Evolutionary conservation across 1,140 invertebrate species (phyloP).

Genomic region (Atta cephalotes): DNA sequence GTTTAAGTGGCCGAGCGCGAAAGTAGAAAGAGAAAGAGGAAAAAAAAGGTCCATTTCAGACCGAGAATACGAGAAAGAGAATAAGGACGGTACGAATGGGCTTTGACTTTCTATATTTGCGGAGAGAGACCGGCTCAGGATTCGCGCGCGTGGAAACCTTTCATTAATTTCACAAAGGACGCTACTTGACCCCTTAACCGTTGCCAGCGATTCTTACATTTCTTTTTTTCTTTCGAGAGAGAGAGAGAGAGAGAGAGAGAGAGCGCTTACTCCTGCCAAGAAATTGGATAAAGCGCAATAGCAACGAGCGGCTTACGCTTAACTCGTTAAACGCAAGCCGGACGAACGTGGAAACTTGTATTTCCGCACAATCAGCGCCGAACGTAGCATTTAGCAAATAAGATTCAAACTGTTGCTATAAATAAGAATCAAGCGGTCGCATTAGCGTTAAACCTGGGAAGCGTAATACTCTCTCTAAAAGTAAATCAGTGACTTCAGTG

Average conservation of each 20-base stretch:
- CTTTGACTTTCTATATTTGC: slow-evolving; percentile 61
- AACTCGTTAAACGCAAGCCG: slow-evolving; percentile 45
- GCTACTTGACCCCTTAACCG: slow-evolving; percentile 69
- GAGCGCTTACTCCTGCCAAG: neutral
- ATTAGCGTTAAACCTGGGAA: neutral
- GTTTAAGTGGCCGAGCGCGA: slow-evolving; percentile 43
- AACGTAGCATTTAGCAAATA: slow-evolving; percentile 12
- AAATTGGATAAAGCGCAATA: slow-evolving; percentile 52
- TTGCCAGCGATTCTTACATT: slow-evolving; percentile 36
- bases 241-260: neutral
- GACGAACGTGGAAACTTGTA: slow-evolving; percentile 42
- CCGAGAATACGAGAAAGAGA: slow-evolving; percentile 7
- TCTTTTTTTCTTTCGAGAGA: neutral
- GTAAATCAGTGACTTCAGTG: too few species aligned
- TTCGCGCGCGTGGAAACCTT: slow-evolving; percentile 67
- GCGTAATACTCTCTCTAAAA: too few species aligned
- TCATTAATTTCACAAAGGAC: slow-evolving; percentile 73
- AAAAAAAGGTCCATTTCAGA: neutral
- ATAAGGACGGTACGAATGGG: slow-evolving; percentile 49
- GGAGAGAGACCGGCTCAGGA: slow-evolving; percentile 24
- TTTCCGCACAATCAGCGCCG: neutral
- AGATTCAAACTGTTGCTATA: slow-evolving; percentile 10
- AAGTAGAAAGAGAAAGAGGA: slow-evolving; percentile 16
- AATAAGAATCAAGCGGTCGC: slow-evolving; percentile 12
- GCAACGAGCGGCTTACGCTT: slow-evolving; percentile 54